phyloP scores from a whole-genome alignment of 2,797 vertebrate genomes.

The Myotis planiceps region DNA sequence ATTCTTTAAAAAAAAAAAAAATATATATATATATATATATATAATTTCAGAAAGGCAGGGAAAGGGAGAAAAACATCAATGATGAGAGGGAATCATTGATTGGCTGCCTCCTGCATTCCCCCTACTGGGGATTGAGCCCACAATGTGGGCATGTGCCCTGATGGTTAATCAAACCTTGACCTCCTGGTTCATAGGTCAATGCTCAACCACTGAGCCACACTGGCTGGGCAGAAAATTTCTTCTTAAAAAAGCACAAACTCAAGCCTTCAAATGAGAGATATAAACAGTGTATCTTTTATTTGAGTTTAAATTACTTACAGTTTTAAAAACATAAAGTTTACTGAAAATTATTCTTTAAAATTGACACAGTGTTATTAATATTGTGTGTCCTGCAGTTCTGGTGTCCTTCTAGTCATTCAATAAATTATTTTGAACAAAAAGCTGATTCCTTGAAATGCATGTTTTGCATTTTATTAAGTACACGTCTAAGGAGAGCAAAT shows the following conservation, averaged over 20 bases:
- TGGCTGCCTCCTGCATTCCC: too few species aligned
- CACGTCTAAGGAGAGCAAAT: not conserved
- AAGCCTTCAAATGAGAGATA: slow-evolving; percentile 44
- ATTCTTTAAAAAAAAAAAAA: too few species aligned
- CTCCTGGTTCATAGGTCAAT: too few species aligned
- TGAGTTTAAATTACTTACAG: slow-evolving; percentile 67
- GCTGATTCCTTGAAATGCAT: slow-evolving; percentile 18
- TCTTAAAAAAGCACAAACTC: slow-evolving; percentile 54
- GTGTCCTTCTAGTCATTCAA: slow-evolving; percentile 45
- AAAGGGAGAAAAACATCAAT: too few species aligned
- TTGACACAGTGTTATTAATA: not conserved
- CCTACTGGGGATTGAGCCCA: too few species aligned
- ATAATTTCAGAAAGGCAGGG: too few species aligned
- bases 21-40: too few species aligned
- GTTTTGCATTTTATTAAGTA: slow-evolving; percentile 40
- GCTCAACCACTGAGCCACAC: too few species aligned
- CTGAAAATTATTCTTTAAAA: slow-evolving; percentile 37
- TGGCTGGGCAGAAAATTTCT: not conserved
- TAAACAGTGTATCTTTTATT: slow-evolving; percentile 57
- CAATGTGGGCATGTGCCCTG: too few species aligned
- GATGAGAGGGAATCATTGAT: too few species aligned
- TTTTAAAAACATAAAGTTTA: slow-evolving; percentile 57
- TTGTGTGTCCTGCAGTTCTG: not conserved
- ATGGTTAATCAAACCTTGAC: too few species aligned
- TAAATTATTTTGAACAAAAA: slow-evolving; percentile 57